Evolutionary conservation across 2,888 invertebrate genomes (phyloP).

Genomic region (Erebia aethiops): DNA sequence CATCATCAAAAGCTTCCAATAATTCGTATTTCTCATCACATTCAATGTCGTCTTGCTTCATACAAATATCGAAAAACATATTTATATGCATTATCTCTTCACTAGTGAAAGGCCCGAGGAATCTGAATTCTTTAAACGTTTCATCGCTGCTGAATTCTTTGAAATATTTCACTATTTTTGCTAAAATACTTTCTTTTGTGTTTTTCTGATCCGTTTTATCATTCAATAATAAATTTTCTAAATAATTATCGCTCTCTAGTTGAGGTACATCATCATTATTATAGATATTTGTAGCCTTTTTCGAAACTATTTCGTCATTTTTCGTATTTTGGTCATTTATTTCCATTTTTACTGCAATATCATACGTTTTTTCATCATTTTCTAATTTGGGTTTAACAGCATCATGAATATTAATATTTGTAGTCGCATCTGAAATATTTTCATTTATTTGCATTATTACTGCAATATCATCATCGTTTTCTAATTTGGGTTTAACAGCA

Average conservation of each 20-base stretch:
- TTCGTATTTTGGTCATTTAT: slow-evolving; percentile 8
- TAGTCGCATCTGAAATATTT: too few species aligned
- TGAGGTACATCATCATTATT: neutral
- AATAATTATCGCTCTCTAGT: neutral
- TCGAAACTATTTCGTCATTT: neutral
- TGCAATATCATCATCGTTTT: too few species aligned
- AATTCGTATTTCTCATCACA: slow-evolving; percentile 35
- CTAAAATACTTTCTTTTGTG: slow-evolving; percentile 9
- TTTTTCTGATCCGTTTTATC: neutral
- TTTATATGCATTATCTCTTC: slow-evolving; percentile 49
- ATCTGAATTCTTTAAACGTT: slow-evolving; percentile 54
- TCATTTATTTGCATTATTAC: too few species aligned
- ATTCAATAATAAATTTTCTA: too few species aligned
- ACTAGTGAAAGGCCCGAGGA: slow-evolving; percentile 54
- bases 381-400: too few species aligned
- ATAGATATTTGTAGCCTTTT: neutral
- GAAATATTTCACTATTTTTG: slow-evolving; percentile 53
- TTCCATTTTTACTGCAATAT: neutral
- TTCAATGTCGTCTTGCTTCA: slow-evolving; percentile 28
- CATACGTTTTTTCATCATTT: too few species aligned
- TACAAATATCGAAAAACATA: slow-evolving; percentile 48
- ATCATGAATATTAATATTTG: too few species aligned
- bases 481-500: too few species aligned
- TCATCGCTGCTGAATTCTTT: slow-evolving; percentile 48
- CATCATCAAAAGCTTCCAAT: slow-evolving; percentile 41